Percentiles rank a stretch among this genome's conserved stretches.
Conservation (phyloP, 2,113 vertebrate species). For the Leiothrix lutea region DNA sequence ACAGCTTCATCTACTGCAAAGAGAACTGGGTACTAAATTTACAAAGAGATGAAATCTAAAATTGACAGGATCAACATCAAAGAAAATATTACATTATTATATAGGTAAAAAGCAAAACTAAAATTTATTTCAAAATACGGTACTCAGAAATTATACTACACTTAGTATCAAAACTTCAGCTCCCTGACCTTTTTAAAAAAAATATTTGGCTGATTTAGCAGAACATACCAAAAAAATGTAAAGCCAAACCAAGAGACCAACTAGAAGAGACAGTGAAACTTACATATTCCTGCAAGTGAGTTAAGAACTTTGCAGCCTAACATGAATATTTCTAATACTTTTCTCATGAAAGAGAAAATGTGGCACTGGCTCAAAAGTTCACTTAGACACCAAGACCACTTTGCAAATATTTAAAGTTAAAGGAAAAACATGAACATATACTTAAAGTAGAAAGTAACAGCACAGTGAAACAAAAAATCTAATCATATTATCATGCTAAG, state of each 20-base stretch:
- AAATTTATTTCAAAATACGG: neutral
- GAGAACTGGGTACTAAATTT: neutral
- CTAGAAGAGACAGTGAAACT: neutral
- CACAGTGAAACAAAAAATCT: neutral
- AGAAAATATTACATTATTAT: neutral
- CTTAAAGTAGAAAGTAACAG: neutral
- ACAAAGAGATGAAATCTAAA: neutral
- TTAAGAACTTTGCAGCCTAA: neutral
- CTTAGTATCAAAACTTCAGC: neutral
- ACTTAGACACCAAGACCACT: neutral
- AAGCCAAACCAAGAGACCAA: neutral
- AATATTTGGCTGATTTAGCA: neutral
- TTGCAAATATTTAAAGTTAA: neutral
- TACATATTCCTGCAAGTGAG: neutral
- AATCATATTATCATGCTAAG: neutral
- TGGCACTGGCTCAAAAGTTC: neutral
- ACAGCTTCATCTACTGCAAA: neutral
- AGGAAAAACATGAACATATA: neutral
- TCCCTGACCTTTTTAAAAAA: neutral
- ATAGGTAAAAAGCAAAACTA: neutral
- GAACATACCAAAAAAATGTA: neutral
- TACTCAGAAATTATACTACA: neutral
- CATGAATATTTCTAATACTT: neutral
- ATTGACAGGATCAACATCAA: neutral
- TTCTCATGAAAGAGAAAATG: neutral